Evolutionary conservation across 2,113 vertebrate species (phyloP).

Genomic region (Myotis davidii): DNA sequence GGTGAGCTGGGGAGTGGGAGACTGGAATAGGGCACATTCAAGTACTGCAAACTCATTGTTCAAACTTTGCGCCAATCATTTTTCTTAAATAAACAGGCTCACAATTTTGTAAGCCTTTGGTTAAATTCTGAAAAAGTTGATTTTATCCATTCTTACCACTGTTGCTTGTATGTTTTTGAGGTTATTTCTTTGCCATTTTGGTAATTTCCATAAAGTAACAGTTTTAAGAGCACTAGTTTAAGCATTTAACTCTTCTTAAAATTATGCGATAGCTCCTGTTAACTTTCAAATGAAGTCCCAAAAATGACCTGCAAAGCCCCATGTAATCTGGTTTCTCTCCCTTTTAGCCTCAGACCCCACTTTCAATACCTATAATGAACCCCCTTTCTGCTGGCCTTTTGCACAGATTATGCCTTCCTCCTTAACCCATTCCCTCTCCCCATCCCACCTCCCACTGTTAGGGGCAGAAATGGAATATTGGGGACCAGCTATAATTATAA

Average conservation of each 20-base stretch:
- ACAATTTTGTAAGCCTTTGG: not conserved
- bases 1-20: not conserved
- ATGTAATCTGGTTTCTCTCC: not conserved
- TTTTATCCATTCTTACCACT: not conserved
- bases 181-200: not conserved
- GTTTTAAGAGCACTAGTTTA: not conserved
- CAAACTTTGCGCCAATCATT: not conserved
- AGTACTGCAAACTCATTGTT: not conserved
- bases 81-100: not conserved
- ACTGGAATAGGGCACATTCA: not conserved
- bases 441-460: not conserved
- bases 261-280: not conserved
- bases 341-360: not conserved
- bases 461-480: too few species aligned
- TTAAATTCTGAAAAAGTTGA: constrained; percentile 22
- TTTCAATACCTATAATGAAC: not conserved
- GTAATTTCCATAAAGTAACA: not conserved
- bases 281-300: constrained; percentile 25
- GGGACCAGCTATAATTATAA: too few species aligned
- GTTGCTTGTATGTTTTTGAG: not conserved
- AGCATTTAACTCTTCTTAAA: not conserved
- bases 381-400: not conserved
- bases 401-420: not conserved
- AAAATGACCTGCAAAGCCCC: not conserved
- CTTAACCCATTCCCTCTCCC: not conserved